phyloP scores from a whole-genome alignment of 2,888 invertebrate species.

The Caenorhabditis sp. region DNA sequence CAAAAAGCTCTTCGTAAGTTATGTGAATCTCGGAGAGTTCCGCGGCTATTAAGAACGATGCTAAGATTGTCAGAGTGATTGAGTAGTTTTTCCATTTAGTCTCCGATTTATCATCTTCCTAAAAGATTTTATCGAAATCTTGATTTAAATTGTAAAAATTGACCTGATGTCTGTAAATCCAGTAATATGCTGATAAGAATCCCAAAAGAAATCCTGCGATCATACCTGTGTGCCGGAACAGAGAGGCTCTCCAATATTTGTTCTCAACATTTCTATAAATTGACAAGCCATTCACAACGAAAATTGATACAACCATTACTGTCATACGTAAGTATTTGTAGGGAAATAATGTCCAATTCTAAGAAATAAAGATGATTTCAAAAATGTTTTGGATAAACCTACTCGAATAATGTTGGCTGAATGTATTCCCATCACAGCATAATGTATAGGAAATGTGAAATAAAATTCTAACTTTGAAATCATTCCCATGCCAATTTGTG shows the following conservation, averaged over 20 bases:
- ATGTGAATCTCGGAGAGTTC: neutral
- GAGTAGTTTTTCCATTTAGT: too few relatives aligned
- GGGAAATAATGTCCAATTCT: neutral
- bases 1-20: neutral
- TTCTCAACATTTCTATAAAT: too few relatives aligned
- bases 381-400: neutral
- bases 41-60: neutral
- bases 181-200: neutral
- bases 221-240: neutral
- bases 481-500: too few relatives aligned
- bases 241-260: neutral
- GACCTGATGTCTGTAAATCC: neutral
- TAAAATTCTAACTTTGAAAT: neutral
- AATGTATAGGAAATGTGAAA: neutral
- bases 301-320: too few relatives aligned
- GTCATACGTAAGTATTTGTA: too few relatives aligned
- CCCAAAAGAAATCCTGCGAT: neutral
- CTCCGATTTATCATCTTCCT: too few relatives aligned
- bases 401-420: neutral
- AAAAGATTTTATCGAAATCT: too few relatives aligned
- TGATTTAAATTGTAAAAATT: too few relatives aligned
- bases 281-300: too few relatives aligned
- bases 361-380: neutral
- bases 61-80: neutral
- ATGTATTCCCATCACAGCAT: neutral